A percentile compares a stretch with the other conserved stretches of the same genome.
Evolutionary conservation across 2,797 vertebrate species (phyloP).

Genomic region (Arnoldichthys spilopterus): DNA sequence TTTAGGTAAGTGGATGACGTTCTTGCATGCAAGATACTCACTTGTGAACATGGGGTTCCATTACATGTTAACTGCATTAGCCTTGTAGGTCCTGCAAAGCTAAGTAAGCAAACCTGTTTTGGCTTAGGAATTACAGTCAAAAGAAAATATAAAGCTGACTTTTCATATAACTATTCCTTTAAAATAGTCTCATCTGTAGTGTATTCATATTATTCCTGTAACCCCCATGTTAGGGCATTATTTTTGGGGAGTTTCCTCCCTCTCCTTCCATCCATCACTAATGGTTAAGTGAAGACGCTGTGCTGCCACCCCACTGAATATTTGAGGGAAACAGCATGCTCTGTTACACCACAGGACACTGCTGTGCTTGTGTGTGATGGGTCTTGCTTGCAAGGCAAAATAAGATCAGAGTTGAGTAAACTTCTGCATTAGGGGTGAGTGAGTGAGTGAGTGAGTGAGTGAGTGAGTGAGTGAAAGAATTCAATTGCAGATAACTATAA

Average conservation of each 20-base stretch:
- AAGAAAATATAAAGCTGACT: no score
- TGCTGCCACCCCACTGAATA: constrained; percentile 23
- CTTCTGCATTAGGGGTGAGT: constrained; percentile 31
- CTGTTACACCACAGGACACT: constrained; percentile 38
- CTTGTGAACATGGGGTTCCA: neutral
- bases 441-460: neutral
- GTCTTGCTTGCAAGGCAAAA: constrained; percentile 21
- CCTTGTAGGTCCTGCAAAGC: neutral
- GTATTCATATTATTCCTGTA: neutral
- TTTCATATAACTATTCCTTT: neutral
- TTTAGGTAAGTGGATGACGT: neutral
- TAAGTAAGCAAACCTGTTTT: neutral
- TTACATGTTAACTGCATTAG: neutral
- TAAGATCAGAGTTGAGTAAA: constrained; percentile 25
- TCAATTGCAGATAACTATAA: no score
- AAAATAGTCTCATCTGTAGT: neutral
- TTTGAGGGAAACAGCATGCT: constrained; percentile 25
- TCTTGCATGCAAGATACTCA: neutral
- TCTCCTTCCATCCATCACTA: constrained; percentile 11
- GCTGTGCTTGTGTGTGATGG: neutral
- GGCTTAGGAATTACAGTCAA: neutral
- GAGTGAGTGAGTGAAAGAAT: no score
- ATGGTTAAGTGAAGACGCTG: constrained; percentile 18
- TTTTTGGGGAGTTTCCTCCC: neutral
- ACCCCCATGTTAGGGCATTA: neutral